Base-by-base conservation (phyloP, 2,888 invertebrate genomes). In the Merodon equestris region DNA sequence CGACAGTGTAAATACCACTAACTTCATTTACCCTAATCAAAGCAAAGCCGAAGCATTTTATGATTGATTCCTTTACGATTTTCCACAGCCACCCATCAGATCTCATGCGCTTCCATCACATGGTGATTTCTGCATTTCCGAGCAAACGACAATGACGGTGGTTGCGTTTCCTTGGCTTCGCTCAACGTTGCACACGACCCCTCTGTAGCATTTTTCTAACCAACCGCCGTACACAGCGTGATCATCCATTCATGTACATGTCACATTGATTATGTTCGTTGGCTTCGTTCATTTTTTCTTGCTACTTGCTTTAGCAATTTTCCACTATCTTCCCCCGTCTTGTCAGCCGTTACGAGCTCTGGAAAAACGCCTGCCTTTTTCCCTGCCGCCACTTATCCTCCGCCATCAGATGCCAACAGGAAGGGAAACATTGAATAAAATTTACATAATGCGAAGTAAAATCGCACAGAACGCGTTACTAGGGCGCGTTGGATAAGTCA, bases 251-350 rank as follows among this genome's bases (percentile, higher is more conserved):
- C n/a, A n/a, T 40, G 10, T 40, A 40, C 40, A 40, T 40, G 40
- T 40, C 40, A 40, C 40, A 40, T 40, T 40, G 40, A 40, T 40
- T 9, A 40, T 40, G 40, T 40, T 40, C 40, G 40, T 10, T n/a
- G 10, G 1, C 10, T 40, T 40, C 12, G 5, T 40, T 10, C 5
- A 2, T 9, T 40, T 2, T 2, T n/a, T 40, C 3, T 10, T 40
- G 12, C 40, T 27, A 7, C 27, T 2, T 27, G 40, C n/a, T 10
- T 2, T 40, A 40, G n/a, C 40, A 40, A 40, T 40, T 40, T 40
- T 40, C 40, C 40, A n/a, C 10, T 40, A n/a, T 40, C n/a, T 40
- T 40, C 40, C n/a, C 5, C n/a, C 40, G 3, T 40, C 40, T 9
- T 10, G n/a, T n/a, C 12, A n/a, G 40, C 40, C 2, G n/a, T 10